phyloP scores from a whole-genome alignment of 2,888 invertebrate species.

The Therioaphis trifolii region DNA sequence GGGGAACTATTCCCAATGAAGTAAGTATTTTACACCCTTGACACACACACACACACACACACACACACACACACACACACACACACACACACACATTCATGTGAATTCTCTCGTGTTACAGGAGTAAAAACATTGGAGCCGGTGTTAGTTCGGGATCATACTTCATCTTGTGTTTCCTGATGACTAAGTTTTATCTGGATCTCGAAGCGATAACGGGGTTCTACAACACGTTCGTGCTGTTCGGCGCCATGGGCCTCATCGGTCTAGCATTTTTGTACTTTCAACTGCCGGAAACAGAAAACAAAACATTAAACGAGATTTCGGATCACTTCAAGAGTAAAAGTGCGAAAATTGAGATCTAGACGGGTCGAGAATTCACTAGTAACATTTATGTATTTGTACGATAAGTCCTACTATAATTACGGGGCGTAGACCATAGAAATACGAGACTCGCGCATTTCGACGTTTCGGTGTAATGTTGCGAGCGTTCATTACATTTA shows the following conservation, averaged over 20 bases:
- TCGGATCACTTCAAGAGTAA: slow-evolving; percentile 35
- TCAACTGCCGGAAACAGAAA: slow-evolving; percentile 39
- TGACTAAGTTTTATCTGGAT: slow-evolving; percentile 45
- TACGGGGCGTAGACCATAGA: too few relatives aligned
- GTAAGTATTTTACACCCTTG: background rate
- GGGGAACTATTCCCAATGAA: slow-evolving; percentile 49
- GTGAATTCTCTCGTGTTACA: background rate
- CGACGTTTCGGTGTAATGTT: too few relatives aligned
- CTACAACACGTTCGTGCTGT: slow-evolving; percentile 44
- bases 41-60: too few relatives aligned
- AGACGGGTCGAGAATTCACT: too few relatives aligned
- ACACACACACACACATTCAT: too few relatives aligned
- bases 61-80: too few relatives aligned
- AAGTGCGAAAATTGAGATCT: background rate
- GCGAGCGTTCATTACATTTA: too few relatives aligned
- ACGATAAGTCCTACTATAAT: too few relatives aligned
- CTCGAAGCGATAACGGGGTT: slow-evolving; percentile 31
- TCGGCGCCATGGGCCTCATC: slow-evolving; percentile 1
- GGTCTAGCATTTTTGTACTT: slow-evolving; percentile 35
- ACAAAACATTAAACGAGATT: slow-evolving; percentile 39
- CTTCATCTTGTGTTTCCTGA: slow-evolving; percentile 40
- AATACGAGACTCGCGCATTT: too few relatives aligned
- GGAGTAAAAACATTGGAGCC: slow-evolving; percentile 49
- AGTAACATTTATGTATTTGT: too few relatives aligned
- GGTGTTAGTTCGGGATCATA: slow-evolving; percentile 25